Evolutionary conservation across 2,797 vertebrate species (phyloP).

Genomic region (Chaunax sp.): DNA sequence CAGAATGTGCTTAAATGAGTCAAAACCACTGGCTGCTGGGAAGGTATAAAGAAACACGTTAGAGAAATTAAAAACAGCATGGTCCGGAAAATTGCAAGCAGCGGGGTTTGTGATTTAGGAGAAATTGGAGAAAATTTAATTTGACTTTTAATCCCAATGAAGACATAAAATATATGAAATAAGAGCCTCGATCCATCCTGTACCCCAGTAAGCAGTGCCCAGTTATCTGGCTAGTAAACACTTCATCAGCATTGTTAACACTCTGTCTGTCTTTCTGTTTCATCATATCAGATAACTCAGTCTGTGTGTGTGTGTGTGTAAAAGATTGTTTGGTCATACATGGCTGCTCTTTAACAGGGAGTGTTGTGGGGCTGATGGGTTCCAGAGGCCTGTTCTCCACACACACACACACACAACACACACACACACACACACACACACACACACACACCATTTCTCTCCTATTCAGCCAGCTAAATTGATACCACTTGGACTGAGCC

Average conservation of each 20-base stretch:
- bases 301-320: slow-evolving; percentile 1
- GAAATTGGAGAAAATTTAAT: too few relatives aligned
- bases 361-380: slow-evolving; percentile 30
- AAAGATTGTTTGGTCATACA: slow-evolving; percentile 24
- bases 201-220: too few relatives aligned
- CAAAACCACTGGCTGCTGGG: neutral
- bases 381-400: slow-evolving; percentile 15
- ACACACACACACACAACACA: slow-evolving; percentile 11
- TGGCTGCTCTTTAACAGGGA: slow-evolving; percentile 27
- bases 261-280: neutral
- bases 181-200: too few relatives aligned
- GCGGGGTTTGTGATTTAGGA: neutral
- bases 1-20: neutral
- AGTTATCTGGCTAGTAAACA: too few relatives aligned
- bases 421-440: slow-evolving; percentile 17
- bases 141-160: too few relatives aligned
- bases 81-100: neutral
- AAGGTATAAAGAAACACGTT: neutral
- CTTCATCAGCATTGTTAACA: too few relatives aligned
- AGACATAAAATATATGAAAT: too few relatives aligned
- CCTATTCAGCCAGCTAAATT: slow-evolving; percentile 28
- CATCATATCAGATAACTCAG: neutral
- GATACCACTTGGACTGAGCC: slow-evolving; percentile 31
- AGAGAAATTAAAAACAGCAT: neutral
- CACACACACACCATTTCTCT: slow-evolving; percentile 1